A percentile compares a stretch with the other conserved stretches of the same genome.
Evolutionary conservation across 2,113 vertebrate genomes (phyloP).

Genomic region (Pachycephala philippinensis): DNA sequence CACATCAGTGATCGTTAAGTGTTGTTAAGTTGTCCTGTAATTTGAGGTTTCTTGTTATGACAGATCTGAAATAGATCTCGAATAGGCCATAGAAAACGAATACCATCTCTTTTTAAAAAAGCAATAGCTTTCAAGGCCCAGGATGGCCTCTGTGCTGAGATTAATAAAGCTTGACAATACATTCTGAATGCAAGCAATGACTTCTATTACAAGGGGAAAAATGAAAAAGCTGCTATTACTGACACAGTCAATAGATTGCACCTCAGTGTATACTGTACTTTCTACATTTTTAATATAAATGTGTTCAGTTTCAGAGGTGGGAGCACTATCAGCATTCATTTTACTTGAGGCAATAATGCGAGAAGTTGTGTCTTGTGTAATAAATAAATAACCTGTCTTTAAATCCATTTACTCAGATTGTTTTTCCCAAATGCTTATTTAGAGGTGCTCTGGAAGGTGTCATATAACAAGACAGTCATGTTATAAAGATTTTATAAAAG

Average conservation of each 20-base stretch:
- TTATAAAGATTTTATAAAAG: background rate
- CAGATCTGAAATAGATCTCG: conserved; percentile 63
- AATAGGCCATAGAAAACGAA: conserved; percentile 47
- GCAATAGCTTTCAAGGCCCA: conserved; percentile 72
- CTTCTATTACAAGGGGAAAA: conserved; percentile 78
- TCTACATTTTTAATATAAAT: conserved; percentile 81
- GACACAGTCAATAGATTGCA: conserved; percentile 77
- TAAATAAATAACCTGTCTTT: conserved; percentile 74
- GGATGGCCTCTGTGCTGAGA: conserved; percentile 71
- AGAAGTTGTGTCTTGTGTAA: conserved; percentile 63
- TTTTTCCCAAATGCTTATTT: conserved; percentile 68
- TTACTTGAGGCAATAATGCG: conserved; percentile 62
- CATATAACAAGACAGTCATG: background rate
- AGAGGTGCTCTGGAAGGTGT: conserved; percentile 37
- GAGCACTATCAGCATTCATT: conserved; percentile 68
- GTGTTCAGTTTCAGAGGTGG: conserved; percentile 62
- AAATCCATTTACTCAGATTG: conserved; percentile 66
- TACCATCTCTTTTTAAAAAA: conserved; percentile 62
- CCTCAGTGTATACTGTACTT: conserved; percentile 69
- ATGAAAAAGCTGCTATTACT: conserved; percentile 76
- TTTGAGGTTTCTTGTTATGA: conserved; percentile 45
- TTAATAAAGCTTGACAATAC: conserved; percentile 79
- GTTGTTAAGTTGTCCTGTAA: conserved; percentile 54
- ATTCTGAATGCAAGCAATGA: conserved; percentile 73
- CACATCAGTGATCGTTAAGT: background rate